Base-by-base conservation (phyloP, 2,113 vertebrate species). In the Ramphastos sulfuratus region DNA sequence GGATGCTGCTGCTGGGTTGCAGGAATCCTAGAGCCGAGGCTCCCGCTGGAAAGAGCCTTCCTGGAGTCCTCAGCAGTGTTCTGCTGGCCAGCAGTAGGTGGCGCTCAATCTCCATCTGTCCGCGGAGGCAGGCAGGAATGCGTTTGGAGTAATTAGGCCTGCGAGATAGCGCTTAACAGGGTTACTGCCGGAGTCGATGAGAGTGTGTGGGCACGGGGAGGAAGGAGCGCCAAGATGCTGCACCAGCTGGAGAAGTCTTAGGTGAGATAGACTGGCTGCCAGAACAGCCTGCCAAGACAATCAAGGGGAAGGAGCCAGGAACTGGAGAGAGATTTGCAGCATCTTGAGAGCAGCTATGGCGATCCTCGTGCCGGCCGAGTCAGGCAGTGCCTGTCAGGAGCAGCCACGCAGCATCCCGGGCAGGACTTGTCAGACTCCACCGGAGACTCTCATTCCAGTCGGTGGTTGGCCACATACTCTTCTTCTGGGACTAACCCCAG, bases 61-160 rank as follows among this genome's bases (percentile, higher is more conserved):
- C 66, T 46, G 2, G 6, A 39, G 2, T 82, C 61, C 55, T 46
- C 39, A 16, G 19, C 48, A 58, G 60, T 79, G 78, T 97, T 94
- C 96, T 72, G 82, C 76, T 92, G 93, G 89, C 21, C 71, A 94
- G 94, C 98, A 96, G 97, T 97, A 98, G 98, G 97, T 98, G 98
- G 98, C 95, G 97, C 98, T 97, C 95, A 93, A 91, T 93, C 94
- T 87, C 97, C 96, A 96, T 64, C 63, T 90, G 97, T 96, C 89
- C 54, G 39, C 7, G 12, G 71, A 55, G 25, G 54, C 82, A 87
- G 91, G 74, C 87, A 87, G 93, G 63, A 78, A 85, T 88, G 87
- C 90, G 72, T 95, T 96, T 94, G 89, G 96, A 96, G 96, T 96
- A 96, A 97, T 97, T 96, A 97, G 95, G 92, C 87, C 93, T 96